A percentile compares a stretch with the other conserved stretches of the same genome.
Evolutionary conservation across 2,888 invertebrate genomes (phyloP).

Genomic region (Plebejus argus): DNA sequence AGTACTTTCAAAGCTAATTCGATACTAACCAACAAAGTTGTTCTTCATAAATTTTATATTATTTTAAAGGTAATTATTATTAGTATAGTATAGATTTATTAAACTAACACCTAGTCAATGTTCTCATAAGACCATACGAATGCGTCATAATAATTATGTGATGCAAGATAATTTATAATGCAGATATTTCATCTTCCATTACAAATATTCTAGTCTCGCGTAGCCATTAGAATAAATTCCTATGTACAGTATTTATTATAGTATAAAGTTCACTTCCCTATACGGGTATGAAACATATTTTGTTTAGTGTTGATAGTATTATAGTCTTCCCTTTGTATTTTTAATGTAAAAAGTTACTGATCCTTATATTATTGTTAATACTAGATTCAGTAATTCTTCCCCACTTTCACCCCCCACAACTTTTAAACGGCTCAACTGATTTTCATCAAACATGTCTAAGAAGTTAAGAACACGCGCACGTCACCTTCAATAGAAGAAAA

Average conservation of each 20-base stretch:
- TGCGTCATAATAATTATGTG: background rate
- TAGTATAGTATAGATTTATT: background rate
- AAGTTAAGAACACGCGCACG: too few species aligned
- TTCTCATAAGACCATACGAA: background rate
- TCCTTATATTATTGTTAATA: too few species aligned
- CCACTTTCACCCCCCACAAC: too few species aligned
- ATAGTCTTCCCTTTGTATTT: background rate
- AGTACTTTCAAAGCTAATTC: too few species aligned
- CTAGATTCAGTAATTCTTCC: too few species aligned
- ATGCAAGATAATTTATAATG: background rate
- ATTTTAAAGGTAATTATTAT: too few species aligned
- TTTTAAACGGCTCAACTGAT: too few species aligned
- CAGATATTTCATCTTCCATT: constrained; percentile 11
- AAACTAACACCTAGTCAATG: background rate
- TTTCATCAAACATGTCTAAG: too few species aligned
- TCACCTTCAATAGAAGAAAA: too few species aligned
- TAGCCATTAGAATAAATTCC: constrained; percentile 4
- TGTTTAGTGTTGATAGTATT: background rate
- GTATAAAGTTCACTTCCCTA: background rate
- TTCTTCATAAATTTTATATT: too few species aligned
- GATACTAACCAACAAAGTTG: too few species aligned
- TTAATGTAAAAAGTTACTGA: background rate
- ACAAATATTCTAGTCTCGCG: background rate
- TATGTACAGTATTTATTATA: background rate
- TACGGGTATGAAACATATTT: background rate